Evolutionary conservation across 2,888 invertebrate genomes (phyloP).

Genomic region (Aproaerema taeniolella): DNA sequence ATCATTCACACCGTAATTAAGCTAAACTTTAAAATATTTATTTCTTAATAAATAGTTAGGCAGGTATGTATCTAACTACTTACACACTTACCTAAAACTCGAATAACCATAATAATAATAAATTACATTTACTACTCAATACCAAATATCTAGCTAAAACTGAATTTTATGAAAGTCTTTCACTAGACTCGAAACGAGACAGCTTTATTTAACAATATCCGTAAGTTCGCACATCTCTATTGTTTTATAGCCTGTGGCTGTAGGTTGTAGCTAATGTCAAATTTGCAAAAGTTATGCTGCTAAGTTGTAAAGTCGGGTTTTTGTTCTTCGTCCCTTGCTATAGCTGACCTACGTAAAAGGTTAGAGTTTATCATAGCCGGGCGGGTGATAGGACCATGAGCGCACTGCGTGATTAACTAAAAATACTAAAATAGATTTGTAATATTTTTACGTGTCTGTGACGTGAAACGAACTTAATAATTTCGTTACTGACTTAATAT

Average conservation of each 20-base stretch:
- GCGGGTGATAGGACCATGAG: conserved; percentile 58
- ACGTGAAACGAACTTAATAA: conserved; percentile 57
- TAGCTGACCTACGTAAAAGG: conserved; percentile 24
- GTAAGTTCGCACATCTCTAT: no score
- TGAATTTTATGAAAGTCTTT: no score
- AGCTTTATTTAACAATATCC: no score
- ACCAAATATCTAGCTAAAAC: no score
- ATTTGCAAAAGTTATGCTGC: conserved; percentile 27
- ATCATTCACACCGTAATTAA: no score
- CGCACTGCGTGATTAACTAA: conserved; percentile 60
- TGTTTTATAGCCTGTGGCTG: background rate
- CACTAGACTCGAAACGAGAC: no score
- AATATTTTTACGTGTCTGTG: conserved; percentile 63
- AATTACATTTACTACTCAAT: no score
- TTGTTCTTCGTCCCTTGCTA: conserved; percentile 14
- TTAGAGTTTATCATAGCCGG: conserved; percentile 43
- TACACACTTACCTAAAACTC: no score
- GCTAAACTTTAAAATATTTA: no score
- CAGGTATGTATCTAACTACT: no score
- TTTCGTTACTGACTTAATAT: conserved; percentile 41
- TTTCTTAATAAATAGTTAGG: no score
- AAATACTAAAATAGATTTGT: conserved; percentile 71
- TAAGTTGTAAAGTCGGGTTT: conserved; percentile 28
- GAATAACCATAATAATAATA: no score
- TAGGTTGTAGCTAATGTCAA: conserved; percentile 29